Percentiles rank a stretch among this genome's conserved stretches.
These are phyloP conservation scores for Acrocephalus arundinaceus DNA, from an alignment of 2,113 vertebrate species.

Conservation along the genomic window DNA sequence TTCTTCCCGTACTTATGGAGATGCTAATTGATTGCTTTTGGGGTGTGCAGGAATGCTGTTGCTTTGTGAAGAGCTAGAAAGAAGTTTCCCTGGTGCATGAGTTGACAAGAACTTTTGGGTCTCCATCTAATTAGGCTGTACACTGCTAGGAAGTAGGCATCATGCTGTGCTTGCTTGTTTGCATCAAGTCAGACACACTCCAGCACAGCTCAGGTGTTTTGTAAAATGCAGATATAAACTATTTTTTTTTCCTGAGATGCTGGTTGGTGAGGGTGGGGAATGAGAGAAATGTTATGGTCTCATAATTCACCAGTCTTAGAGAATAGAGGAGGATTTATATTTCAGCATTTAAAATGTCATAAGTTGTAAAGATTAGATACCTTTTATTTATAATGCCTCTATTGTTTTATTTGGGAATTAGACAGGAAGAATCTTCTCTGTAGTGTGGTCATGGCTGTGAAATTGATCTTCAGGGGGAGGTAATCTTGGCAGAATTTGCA, in stretches of 20 bases:
- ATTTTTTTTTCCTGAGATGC: background rate
- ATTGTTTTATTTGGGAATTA: slow-evolving; percentile 2
- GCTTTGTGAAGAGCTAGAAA: background rate
- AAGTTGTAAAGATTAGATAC: background rate
- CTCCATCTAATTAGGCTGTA: slow-evolving; percentile 26
- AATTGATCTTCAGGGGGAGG: background rate
- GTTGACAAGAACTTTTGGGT: slow-evolving; percentile 28
- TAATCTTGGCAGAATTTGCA: slow-evolving; percentile 30
- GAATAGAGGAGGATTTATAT: background rate
- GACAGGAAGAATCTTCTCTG: background rate
- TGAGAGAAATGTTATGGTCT: background rate
- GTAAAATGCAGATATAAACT: background rate
- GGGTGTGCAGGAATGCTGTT: background rate
- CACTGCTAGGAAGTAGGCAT: background rate
- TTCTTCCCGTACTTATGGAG: background rate
- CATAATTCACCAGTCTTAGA: background rate
- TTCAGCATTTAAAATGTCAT: background rate
- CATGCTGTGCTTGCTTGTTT: slow-evolving; percentile 35
- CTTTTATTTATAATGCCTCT: background rate
- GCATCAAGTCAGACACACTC: background rate
- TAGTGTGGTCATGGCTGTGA: background rate
- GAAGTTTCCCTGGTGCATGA: background rate
- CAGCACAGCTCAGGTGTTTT: background rate
- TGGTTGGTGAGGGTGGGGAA: background rate
- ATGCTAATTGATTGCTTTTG: background rate